Evolutionary conservation across 2,888 invertebrate species (phyloP).

Genomic region (Lucinisca nassula): DNA sequence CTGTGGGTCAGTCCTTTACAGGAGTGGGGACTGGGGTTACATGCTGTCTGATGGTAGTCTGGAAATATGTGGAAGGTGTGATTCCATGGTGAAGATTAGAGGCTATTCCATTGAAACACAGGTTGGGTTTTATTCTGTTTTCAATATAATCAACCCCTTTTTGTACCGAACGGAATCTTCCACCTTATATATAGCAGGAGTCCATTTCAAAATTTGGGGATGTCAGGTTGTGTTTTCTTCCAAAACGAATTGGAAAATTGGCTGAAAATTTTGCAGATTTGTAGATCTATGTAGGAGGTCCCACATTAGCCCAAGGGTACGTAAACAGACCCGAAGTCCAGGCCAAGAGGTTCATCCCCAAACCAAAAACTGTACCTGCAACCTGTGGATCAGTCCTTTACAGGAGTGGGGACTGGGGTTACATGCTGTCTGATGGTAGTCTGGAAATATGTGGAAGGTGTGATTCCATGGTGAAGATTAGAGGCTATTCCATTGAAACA

Average conservation of each 20-base stretch:
- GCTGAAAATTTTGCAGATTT: too few species aligned
- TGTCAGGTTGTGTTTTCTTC: too few species aligned
- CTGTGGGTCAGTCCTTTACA: conserved; percentile 82
- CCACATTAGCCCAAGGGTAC: conserved; percentile 87
- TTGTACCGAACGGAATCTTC: too few species aligned
- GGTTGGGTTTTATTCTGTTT: too few species aligned
- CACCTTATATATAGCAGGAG: too few species aligned
- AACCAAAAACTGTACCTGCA: conserved; percentile 76
- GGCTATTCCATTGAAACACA: conserved; percentile 88
- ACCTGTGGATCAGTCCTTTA: conserved; percentile 81
- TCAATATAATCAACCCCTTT: too few species aligned
- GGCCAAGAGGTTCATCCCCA: conserved; percentile 80
- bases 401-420: conserved; percentile 88
- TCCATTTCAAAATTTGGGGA: too few species aligned
- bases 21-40: conserved; percentile 88
- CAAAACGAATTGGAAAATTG: too few species aligned
- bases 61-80: conserved; percentile 88
- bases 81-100: conserved; percentile 88
- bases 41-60: conserved; percentile 87
- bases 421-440: conserved; percentile 87
- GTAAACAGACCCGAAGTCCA: conserved; percentile 88
- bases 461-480: conserved; percentile 88
- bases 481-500: conserved; percentile 88
- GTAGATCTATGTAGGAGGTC: conserved; percentile 87
- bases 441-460: conserved; percentile 88